Conservation (phyloP, 2,888 invertebrate species). For the Athetis lepigone region DNA sequence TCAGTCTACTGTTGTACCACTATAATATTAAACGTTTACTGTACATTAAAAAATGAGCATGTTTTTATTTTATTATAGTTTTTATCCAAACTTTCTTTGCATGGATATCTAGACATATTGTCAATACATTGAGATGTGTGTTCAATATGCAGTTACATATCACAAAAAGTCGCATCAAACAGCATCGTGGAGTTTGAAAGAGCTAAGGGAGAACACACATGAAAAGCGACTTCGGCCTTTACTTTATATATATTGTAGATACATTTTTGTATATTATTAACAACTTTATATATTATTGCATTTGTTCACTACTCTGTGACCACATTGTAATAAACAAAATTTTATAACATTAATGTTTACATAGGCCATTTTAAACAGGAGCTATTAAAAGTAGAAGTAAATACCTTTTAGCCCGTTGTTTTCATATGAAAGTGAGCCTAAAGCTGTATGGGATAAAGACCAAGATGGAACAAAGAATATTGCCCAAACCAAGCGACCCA, state of each 20-base stretch:
- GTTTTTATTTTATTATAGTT: not conserved
- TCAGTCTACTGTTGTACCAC: no score
- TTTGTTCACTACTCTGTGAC: not conserved
- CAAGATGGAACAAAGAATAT: slow-evolving; percentile 44
- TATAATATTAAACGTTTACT: no score
- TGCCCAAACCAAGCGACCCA: slow-evolving; percentile 62
- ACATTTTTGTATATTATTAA: no score
- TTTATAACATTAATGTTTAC: not conserved
- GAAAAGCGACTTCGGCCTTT: not conserved
- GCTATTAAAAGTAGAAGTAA: slow-evolving; percentile 54
- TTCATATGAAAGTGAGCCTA: slow-evolving; percentile 48
- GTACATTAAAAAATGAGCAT: not conserved
- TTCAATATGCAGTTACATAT: no score
- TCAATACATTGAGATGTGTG: not conserved
- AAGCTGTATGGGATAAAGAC: slow-evolving; percentile 48
- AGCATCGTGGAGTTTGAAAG: not conserved
- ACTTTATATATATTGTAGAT: no score
- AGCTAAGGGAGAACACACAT: not conserved
- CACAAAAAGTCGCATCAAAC: not conserved
- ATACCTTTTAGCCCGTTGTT: slow-evolving; percentile 58
- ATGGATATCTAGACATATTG: no score
- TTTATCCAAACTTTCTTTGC: not conserved
- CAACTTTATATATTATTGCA: no score
- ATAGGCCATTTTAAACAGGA: slow-evolving; percentile 34
- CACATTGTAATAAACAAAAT: not conserved